These are phyloP conservation scores for Spinibarbus caldwelli DNA, from an alignment of 2,797 vertebrate genomes.

Conservation along the genomic window DNA sequence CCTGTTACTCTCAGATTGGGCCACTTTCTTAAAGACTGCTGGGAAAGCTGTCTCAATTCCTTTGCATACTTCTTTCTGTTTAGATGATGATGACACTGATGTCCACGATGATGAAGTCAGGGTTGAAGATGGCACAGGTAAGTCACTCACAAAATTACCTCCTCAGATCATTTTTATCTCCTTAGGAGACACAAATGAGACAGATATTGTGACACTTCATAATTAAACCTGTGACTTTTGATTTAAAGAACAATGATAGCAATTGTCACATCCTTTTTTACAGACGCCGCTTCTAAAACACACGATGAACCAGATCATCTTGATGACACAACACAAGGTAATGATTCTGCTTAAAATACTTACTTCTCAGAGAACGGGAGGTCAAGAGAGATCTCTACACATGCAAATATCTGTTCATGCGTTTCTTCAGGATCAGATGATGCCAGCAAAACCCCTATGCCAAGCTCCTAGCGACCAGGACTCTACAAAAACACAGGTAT, in stretches of 20 bases:
- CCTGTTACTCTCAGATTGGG: not conserved
- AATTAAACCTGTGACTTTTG: not conserved
- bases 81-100: conserved; percentile 44
- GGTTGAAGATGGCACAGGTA: conserved; percentile 48
- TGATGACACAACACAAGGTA: conserved; percentile 60
- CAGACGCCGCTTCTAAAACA: conserved; percentile 49
- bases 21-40: not conserved
- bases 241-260: not conserved
- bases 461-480: conserved; percentile 59
- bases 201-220: not conserved
- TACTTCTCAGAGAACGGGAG: not conserved
- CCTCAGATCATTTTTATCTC: not conserved
- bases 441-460: conserved; percentile 45
- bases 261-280: conserved; percentile 17
- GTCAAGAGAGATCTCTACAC: not conserved
- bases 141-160: not conserved
- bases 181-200: not conserved
- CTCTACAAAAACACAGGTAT: conserved; percentile 60
- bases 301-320: conserved; percentile 49
- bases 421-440: conserved; percentile 45
- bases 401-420: not conserved
- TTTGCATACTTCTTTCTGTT: not conserved
- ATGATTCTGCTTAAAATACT: not conserved
- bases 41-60: not conserved
- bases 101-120: conserved; percentile 3